These are phyloP conservation scores for Strigops habroptila DNA, from an alignment of 2,113 vertebrate genomes.

Conservation along the genomic window DNA sequence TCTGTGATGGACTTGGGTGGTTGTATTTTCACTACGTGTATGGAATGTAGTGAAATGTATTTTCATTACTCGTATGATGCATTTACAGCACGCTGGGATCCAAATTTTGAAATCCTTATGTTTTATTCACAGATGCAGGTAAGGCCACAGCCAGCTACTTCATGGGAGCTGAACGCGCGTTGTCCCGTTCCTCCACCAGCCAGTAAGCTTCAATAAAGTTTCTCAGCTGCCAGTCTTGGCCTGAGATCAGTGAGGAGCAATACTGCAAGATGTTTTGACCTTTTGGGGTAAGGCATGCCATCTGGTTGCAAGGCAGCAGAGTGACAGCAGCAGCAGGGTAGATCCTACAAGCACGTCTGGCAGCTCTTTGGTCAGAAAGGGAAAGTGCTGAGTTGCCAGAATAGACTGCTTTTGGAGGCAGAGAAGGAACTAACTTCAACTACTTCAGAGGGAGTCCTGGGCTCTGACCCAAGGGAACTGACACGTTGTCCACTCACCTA, in stretches of 20 bases:
- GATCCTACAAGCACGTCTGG: not conserved
- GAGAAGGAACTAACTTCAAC: not conserved
- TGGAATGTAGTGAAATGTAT: not conserved
- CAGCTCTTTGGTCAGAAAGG: not conserved
- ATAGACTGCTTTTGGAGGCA: not conserved
- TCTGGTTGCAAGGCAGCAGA: not conserved
- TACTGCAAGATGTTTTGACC: not conserved
- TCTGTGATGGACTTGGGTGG: not conserved
- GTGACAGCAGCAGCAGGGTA: not conserved
- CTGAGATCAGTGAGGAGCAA: not conserved
- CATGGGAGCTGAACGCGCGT: rapidly evolving
- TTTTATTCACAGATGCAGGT: not conserved
- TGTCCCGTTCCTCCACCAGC: not conserved
- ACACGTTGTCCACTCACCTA: not conserved
- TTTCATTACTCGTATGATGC: not conserved
- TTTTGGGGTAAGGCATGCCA: not conserved
- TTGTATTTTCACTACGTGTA: not conserved
- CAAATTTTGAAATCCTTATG: not conserved
- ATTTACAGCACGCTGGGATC: not conserved
- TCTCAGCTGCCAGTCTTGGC: not conserved
- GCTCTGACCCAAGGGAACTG: not conserved
- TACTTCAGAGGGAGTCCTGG: not conserved
- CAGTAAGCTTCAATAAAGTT: not conserved
- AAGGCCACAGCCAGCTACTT: not conserved
- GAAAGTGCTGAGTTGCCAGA: not conserved